Conservation (phyloP, 2,797 vertebrate genomes). For the Gymnoscopelus braueri region DNA sequence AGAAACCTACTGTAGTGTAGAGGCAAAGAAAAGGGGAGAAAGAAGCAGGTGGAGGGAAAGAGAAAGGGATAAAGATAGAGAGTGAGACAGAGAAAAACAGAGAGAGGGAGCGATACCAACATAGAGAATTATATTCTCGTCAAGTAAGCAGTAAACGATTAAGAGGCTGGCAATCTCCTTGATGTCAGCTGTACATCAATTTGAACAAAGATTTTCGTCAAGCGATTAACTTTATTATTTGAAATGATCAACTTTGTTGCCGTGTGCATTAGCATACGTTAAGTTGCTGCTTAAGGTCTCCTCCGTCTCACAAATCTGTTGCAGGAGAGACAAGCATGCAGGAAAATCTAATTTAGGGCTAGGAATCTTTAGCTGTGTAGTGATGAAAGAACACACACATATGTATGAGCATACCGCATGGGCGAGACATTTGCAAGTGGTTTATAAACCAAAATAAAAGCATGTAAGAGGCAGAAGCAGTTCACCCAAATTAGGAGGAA, state of each 20-base stretch:
- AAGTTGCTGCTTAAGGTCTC: no score
- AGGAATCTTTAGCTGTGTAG: conserved; percentile 19
- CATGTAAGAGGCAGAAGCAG: conserved; percentile 52
- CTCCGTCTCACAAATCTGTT: no score
- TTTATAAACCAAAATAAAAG: conserved; percentile 59
- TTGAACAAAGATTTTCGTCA: no score
- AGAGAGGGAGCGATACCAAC: background rate
- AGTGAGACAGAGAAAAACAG: background rate
- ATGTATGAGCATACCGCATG: background rate
- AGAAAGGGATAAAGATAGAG: background rate
- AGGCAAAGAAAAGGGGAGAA: background rate
- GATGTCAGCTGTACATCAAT: no score
- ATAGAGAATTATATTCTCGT: background rate
- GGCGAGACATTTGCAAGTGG: conserved; percentile 8
- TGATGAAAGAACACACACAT: background rate
- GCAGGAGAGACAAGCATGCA: conserved; percentile 22
- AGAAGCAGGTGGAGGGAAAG: background rate
- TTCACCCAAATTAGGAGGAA: conserved; percentile 57
- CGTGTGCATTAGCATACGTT: no score
- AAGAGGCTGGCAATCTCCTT: no score
- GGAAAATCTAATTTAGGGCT: background rate
- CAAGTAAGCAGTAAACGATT: no score
- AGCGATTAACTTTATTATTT: no score
- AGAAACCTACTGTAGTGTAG: background rate
- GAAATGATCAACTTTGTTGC: no score